phyloP scores from a whole-genome alignment of 2,113 vertebrate genomes.

The Sebastes fasciatus region DNA sequence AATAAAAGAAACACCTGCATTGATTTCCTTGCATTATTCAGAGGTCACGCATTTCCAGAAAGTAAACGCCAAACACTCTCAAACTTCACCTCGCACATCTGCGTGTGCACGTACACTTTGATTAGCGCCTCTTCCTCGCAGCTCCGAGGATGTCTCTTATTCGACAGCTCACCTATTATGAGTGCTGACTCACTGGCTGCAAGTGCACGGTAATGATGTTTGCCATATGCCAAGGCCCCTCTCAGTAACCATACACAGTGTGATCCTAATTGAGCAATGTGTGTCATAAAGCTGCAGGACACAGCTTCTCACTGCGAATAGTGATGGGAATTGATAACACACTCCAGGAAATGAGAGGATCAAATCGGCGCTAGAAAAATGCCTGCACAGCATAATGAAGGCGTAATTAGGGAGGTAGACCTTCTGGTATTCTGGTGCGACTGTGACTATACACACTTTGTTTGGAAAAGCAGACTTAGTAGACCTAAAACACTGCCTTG shows the following conservation, averaged over 20 bases:
- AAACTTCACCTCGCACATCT: constrained; percentile 3
- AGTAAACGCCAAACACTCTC: neutral
- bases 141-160: constrained; percentile 31
- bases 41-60: constrained; percentile 26
- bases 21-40: constrained; percentile 6
- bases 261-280: constrained; percentile 74
- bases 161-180: constrained; percentile 33
- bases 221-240: constrained; percentile 64
- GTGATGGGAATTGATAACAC: constrained; percentile 73
- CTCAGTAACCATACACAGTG: constrained; percentile 56
- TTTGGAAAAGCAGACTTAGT: constrained; percentile 13
- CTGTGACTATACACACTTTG: constrained; percentile 1
- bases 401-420: constrained; percentile 37
- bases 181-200: constrained; percentile 61
- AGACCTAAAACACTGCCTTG: neutral
- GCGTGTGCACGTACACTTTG: constrained; percentile 10
- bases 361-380: constrained; percentile 56
- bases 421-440: constrained; percentile 32
- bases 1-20: neutral
- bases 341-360: constrained; percentile 68
- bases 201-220: constrained; percentile 67
- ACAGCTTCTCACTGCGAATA: constrained; percentile 53
- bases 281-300: constrained; percentile 70
- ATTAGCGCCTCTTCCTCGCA: constrained; percentile 9
- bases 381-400: constrained; percentile 48